phyloP scores from a whole-genome alignment of 2,888 invertebrate genomes.

The Agonopterix alstromeriana region DNA sequence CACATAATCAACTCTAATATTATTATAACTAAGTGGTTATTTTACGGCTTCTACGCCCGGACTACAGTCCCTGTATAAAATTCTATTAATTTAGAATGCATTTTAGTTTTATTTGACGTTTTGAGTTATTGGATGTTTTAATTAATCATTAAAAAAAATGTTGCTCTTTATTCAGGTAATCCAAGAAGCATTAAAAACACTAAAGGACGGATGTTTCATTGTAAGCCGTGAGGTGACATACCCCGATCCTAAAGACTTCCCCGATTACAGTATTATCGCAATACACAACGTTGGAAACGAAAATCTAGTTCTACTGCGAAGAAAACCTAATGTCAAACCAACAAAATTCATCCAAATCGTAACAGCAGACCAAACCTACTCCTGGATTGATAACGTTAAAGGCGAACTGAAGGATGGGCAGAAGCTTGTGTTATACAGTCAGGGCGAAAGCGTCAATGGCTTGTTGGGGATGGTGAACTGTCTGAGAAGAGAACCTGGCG shows the following conservation, averaged over 20 bases:
- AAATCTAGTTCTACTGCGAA: slow-evolving; percentile 71
- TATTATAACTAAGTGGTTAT: no score
- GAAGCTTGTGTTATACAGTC: slow-evolving; percentile 80
- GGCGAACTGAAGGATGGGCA: slow-evolving; percentile 56
- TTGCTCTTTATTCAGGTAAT: slow-evolving; percentile 42
- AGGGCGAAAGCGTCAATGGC: slow-evolving; percentile 85
- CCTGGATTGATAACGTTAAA: slow-evolving; percentile 72
- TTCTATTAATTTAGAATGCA: no score
- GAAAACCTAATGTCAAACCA: slow-evolving; percentile 53
- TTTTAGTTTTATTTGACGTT: no score
- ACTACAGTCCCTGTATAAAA: no score
- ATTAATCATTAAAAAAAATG: background rate
- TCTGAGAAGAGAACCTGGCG: slow-evolving; percentile 86
- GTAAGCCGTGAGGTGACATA: slow-evolving; percentile 75
- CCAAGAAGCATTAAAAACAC: slow-evolving; percentile 54
- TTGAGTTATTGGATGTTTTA: background rate
- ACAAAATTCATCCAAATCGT: slow-evolving; percentile 65
- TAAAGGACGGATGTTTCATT: slow-evolving; percentile 79
- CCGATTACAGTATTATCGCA: background rate
- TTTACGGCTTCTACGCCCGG: no score
- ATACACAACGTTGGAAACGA: background rate
- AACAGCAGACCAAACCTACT: slow-evolving; percentile 49
- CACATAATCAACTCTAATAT: no score
- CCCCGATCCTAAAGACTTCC: slow-evolving; percentile 49
- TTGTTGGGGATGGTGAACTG: slow-evolving; percentile 93